Base-by-base conservation (phyloP, 2,888 invertebrate genomes). In the Drosophila fungiperda region DNA sequence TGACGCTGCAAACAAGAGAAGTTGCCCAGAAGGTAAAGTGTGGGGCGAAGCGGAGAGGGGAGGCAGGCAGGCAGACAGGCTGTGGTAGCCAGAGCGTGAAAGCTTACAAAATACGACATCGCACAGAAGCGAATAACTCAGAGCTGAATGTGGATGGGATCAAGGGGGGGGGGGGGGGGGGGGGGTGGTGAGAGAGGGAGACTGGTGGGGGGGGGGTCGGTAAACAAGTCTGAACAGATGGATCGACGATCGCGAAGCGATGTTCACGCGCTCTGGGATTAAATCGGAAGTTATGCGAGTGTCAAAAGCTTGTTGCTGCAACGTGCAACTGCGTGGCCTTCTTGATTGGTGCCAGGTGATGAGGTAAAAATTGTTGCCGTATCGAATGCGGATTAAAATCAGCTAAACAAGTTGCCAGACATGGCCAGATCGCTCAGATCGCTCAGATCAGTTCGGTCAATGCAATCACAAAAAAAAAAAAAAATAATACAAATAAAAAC, bases 341-440 rank as follows among this genome's bases (percentile, higher is more conserved):
- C 64, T 67, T 78, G 78, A 82, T 80, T 78, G 71, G 68, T 68
- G 72, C 64, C 60, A 73, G 77, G 83, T 88, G 90, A 90, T 90
- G 91, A 89, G 82, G 90, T 79, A 83, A 87, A 76, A 90, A 81
- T 90, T 90, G 90, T 91, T 91, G 89, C 90, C 90, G 89, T 91
- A 91, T 90, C 90, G 90, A 91, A 90, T 91, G 90, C 82, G 90
- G 90, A 90, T 90, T 90, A 91, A 90, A 90, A 91, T 91, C 91
- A 91, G 82, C 86, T 81, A 82, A 83, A 85, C 87, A 89, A 87
- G 83, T 81, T 79, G 80, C 69, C 81, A 78, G 77, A 77, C 68
- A 80, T 64, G 57, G 69, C 67, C 54, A 36, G 63, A 67, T 72
- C 73, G 81, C 71, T 53, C 54, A 36, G 63, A 67, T 72, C 73